Conservation (phyloP, 35 echinoderm and acorn worm genomes). For the Anneissia japonica region DNA sequence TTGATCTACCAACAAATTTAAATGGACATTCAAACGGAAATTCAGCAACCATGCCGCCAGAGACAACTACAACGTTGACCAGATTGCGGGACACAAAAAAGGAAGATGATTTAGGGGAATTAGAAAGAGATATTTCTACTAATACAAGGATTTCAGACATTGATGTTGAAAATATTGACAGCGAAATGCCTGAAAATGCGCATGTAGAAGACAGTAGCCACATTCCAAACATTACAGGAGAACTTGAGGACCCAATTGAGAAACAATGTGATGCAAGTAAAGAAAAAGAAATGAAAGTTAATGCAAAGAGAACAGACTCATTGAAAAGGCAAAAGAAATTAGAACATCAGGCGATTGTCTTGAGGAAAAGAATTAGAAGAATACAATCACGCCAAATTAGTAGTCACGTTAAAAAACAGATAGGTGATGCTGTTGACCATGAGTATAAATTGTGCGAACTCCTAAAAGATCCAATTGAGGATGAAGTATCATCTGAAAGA, state of each 20-base stretch:
- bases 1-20: neutral
- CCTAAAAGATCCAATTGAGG: neutral
- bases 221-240: neutral
- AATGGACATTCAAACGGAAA: neutral
- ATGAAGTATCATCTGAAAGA: neutral
- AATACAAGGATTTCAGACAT: neutral
- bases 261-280: neutral
- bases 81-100: neutral
- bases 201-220: neutral
- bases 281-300: neutral
- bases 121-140: neutral
- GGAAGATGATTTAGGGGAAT: neutral
- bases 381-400: conserved; percentile 56
- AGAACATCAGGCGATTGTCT: conserved; percentile 44
- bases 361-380: conserved; percentile 38
- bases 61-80: conserved; percentile 6
- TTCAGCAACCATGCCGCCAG: conserved; percentile 23
- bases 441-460: neutral
- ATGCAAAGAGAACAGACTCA: neutral
- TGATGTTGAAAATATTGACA: neutral
- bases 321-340: conserved; percentile 37
- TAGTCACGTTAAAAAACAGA: conserved; percentile 53
- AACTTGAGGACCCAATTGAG: neutral
- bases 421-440: conserved; percentile 37
- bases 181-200: neutral